These are phyloP conservation scores for Melanotaenia nigrans DNA, from an alignment of 2,797 vertebrate genomes.

Conservation along the genomic window DNA sequence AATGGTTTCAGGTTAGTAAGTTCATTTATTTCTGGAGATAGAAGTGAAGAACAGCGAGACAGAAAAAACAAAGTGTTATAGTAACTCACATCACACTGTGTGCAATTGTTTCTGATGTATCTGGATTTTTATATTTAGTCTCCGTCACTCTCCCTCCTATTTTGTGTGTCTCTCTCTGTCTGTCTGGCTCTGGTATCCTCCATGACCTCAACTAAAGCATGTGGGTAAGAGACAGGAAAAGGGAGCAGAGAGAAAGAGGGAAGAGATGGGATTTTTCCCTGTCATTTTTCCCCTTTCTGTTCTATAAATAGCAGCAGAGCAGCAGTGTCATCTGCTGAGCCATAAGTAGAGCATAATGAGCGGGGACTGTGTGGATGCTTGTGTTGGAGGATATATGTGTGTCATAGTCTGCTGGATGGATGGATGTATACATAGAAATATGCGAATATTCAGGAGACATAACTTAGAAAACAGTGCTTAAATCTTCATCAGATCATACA, in stretches of 20 bases:
- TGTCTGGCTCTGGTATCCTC: slow-evolving; percentile 33
- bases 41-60: slow-evolving; percentile 28
- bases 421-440: background rate
- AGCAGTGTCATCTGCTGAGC: slow-evolving; percentile 70
- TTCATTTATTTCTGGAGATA: slow-evolving; percentile 57
- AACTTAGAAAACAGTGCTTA: background rate
- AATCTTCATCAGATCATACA: background rate
- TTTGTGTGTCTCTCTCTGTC: slow-evolving; percentile 13
- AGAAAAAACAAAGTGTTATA: slow-evolving; percentile 26
- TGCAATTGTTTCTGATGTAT: slow-evolving; percentile 16
- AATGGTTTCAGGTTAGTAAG: slow-evolving; percentile 34
- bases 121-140: slow-evolving; percentile 5
- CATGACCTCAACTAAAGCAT: slow-evolving; percentile 60
- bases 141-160: slow-evolving; percentile 5
- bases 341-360: slow-evolving; percentile 76
- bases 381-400: slow-evolving; percentile 51
- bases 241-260: slow-evolving; percentile 25
- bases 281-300: slow-evolving; percentile 35
- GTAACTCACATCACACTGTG: slow-evolving; percentile 9
- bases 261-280: slow-evolving; percentile 58
- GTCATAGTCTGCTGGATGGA: slow-evolving; percentile 17
- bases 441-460: background rate
- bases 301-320: slow-evolving; percentile 74
- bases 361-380: slow-evolving; percentile 44
- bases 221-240: slow-evolving; percentile 31